Evolutionary conservation across 2,888 invertebrate genomes (phyloP).

Genomic region (Incurvaria masculella): DNA sequence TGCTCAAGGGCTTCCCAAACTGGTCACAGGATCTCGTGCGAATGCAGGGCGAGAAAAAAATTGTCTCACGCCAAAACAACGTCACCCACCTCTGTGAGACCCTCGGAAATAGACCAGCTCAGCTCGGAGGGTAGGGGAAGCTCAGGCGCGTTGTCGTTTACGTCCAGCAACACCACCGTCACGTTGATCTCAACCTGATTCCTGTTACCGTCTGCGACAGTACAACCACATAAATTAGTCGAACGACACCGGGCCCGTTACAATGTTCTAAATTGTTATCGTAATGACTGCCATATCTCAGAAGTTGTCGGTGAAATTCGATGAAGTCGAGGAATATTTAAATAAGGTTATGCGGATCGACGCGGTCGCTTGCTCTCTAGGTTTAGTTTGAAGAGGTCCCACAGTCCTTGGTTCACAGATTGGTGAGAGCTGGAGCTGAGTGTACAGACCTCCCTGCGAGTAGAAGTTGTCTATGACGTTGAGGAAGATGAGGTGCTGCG

Average conservation of each 20-base stretch:
- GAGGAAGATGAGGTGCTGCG: conserved; percentile 43
- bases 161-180: conserved; percentile 50
- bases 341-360: no score
- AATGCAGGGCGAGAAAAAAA: no score
- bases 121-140: conserved; percentile 30
- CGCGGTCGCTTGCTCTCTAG: no score
- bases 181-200: conserved; percentile 31
- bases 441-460: conserved; percentile 38
- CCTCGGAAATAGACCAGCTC: conserved; percentile 35
- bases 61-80: no score
- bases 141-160: conserved; percentile 60
- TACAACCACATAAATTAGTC: background rate
- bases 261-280: no score
- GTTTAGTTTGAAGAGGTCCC: background rate
- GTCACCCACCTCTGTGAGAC: conserved; percentile 23
- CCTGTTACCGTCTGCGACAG: conserved; percentile 33
- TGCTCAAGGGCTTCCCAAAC: no score
- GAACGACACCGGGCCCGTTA: background rate
- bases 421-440: no score
- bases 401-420: no score
- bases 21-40: no score
- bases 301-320: no score
- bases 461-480: conserved; percentile 53
- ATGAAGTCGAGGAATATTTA: no score
- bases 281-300: no score